Evolutionary conservation across 2,797 vertebrate species (phyloP).

Genomic region (Gallirallus australis): DNA sequence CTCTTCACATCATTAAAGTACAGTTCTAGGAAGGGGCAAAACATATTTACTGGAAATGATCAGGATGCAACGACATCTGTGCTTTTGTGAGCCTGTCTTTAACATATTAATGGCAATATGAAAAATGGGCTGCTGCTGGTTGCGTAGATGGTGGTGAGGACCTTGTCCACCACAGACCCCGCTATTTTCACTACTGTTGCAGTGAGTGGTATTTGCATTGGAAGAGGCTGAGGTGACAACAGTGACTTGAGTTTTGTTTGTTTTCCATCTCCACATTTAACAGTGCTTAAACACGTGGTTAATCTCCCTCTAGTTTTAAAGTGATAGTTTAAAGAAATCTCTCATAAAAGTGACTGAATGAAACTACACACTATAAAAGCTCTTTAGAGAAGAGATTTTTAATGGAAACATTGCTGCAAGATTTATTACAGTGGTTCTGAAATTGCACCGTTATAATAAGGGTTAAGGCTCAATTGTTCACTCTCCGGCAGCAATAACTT

Average conservation of each 20-base stretch:
- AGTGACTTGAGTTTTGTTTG: conserved; percentile 13
- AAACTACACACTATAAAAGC: conserved; percentile 28
- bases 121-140: conserved; percentile 10
- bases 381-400: conserved; percentile 55
- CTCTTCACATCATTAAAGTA: conserved; percentile 39
- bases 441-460: conserved; percentile 59
- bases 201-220: background rate
- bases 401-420: conserved; percentile 35
- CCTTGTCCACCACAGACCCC: background rate
- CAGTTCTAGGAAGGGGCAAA: background rate
- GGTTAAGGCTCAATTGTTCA: conserved; percentile 69
- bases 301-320: conserved; percentile 56
- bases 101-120: conserved; percentile 19
- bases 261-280: conserved; percentile 28
- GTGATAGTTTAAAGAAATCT: conserved; percentile 36
- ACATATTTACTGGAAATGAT: conserved; percentile 2
- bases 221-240: background rate
- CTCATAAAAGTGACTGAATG: conserved; percentile 36
- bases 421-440: conserved; percentile 57
- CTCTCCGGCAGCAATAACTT: conserved; percentile 60
- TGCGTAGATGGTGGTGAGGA: background rate
- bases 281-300: conserved; percentile 35
- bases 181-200: background rate
- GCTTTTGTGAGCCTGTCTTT: background rate
- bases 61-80: background rate